phyloP scores from a whole-genome alignment of 2,888 invertebrate species.

The Drosophila formosana region DNA sequence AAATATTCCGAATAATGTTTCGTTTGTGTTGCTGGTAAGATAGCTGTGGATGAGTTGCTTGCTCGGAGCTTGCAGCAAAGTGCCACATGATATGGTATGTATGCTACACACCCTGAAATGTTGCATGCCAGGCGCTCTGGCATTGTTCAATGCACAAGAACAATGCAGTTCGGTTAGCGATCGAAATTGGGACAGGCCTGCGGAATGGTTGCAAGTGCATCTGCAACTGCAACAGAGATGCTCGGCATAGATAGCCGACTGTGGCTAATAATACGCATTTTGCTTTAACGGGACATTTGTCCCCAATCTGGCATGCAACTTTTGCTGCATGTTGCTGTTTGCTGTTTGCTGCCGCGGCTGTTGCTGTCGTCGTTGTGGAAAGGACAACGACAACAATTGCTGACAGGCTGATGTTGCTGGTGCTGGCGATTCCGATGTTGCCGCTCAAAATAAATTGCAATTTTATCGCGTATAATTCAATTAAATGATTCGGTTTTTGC shows the following conservation, averaged over 20 bases:
- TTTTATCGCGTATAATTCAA: conserved; percentile 73
- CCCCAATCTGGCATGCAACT: conserved; percentile 63
- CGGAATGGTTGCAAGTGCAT: conserved; percentile 12
- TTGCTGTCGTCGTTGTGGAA: conserved; percentile 55
- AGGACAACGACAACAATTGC: conserved; percentile 55
- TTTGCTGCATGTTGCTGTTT: conserved; percentile 25
- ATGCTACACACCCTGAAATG: conserved; percentile 9
- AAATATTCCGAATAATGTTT: neutral
- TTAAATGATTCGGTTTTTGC: conserved; percentile 64
- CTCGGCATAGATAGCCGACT: conserved; percentile 60
- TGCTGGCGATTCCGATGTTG: conserved; percentile 26
- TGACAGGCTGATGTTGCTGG: conserved; percentile 35
- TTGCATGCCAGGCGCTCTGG: conserved; percentile 11
- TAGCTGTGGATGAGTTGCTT: conserved; percentile 18
- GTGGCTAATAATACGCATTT: conserved; percentile 66
- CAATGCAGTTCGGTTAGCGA: conserved; percentile 37
- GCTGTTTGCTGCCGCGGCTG: conserved; percentile 44
- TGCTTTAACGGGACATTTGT: conserved; percentile 67
- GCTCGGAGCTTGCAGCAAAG: conserved; percentile 31
- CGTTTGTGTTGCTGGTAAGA: neutral
- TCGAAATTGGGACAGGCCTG: conserved; percentile 32
- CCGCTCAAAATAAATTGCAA: conserved; percentile 60
- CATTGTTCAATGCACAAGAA: conserved; percentile 43
- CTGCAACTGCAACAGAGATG: conserved; percentile 50
- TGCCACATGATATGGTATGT: conserved; percentile 44